A percentile compares a stretch with the other conserved stretches of the same genome.
Evolutionary conservation across 1,140 invertebrate genomes (phyloP).

Genomic region (Phocides pigmalion): DNA sequence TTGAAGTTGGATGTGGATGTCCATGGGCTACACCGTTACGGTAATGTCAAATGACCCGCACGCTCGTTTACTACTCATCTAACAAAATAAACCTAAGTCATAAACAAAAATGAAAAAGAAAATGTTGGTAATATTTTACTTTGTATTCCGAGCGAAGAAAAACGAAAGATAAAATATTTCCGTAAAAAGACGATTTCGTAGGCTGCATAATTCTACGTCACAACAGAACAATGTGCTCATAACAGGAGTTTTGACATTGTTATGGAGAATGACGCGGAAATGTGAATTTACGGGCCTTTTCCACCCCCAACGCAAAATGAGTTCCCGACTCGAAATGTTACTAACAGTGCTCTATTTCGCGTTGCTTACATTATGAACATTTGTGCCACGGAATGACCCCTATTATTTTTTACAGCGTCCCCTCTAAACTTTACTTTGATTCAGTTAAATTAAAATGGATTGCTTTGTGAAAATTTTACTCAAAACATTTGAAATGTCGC

Average conservation of each 20-base stretch:
- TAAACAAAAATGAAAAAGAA: background rate
- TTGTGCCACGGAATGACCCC: conserved; percentile 36
- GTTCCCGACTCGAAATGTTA: conserved; percentile 55
- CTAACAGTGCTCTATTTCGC: conserved; percentile 43
- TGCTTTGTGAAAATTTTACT: background rate
- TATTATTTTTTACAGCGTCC: conserved; percentile 13
- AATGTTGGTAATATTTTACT: background rate
- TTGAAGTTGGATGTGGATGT: too few species aligned
- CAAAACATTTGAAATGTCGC: background rate
- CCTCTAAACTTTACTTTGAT: background rate
- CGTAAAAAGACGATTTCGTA: background rate
- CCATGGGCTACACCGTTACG: too few species aligned
- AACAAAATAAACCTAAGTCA: background rate
- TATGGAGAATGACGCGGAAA: conserved; percentile 61
- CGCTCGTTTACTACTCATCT: too few species aligned
- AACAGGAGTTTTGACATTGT: conserved; percentile 45
- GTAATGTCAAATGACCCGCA: too few species aligned
- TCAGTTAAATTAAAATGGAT: background rate
- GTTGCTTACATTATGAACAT: conserved; percentile 52
- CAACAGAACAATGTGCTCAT: conserved; percentile 25
- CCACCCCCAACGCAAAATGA: conserved; percentile 49
- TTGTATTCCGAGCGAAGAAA: background rate
- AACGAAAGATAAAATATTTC: conserved; percentile 5
- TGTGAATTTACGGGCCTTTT: conserved; percentile 56
- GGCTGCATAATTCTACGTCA: conserved; percentile 21